Conservation (phyloP, 2,113 vertebrate genomes). For the Myiagra hebetior region DNA sequence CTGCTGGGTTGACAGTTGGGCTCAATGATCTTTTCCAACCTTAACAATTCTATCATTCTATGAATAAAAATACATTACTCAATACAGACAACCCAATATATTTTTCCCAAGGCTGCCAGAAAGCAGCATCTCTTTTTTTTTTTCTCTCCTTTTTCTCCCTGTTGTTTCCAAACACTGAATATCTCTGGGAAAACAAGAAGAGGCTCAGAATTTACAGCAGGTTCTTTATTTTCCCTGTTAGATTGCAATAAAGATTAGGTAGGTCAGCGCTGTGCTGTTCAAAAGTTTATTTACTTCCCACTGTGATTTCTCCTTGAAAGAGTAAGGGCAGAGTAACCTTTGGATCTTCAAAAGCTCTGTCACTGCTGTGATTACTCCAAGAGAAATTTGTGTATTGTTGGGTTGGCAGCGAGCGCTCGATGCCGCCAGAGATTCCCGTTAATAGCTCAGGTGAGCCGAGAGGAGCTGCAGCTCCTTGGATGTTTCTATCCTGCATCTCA, state of each 20-base stretch:
- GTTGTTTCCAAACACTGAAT: not conserved
- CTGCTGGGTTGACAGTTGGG: not conserved
- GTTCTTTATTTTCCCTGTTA: not conserved
- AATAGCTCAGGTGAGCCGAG: constrained; percentile 45
- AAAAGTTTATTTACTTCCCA: constrained; percentile 48
- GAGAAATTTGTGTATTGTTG: constrained; percentile 36
- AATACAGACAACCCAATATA: not conserved
- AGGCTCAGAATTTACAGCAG: not conserved
- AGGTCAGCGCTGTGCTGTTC: not conserved
- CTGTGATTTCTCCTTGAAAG: constrained; percentile 41
- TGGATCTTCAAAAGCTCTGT: constrained; percentile 44
- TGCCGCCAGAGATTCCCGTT: constrained; percentile 12
- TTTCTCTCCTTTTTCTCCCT: not conserved
- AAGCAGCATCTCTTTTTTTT: not conserved
- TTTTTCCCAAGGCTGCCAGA: not conserved
- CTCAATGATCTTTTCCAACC: not conserved
- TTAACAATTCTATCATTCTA: not conserved
- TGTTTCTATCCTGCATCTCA: constrained; percentile 35
- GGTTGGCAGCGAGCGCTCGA: not conserved
- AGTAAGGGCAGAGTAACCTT: constrained; percentile 27
- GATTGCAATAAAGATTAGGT: not conserved
- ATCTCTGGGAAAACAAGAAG: not conserved
- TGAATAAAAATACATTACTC: not conserved
- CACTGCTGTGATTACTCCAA: constrained; percentile 21
- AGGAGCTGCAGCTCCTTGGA: not conserved